Percentiles rank a stretch among this genome's conserved stretches.
Evolutionary conservation across 2,113 vertebrate genomes (phyloP).

Genomic region (Vanacampus margaritifer): DNA sequence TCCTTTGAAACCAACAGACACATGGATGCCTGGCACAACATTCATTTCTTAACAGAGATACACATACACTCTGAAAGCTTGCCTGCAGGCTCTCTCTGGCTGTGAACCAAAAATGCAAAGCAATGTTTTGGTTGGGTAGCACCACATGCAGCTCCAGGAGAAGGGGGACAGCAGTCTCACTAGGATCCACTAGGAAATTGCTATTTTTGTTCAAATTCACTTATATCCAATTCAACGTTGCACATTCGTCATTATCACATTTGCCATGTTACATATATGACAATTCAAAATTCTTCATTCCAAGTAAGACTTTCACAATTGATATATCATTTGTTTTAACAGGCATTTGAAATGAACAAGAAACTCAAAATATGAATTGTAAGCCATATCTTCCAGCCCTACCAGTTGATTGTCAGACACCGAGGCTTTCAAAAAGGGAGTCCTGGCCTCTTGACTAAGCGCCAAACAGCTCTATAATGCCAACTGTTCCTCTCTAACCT

Average conservation of each 20-base stretch:
- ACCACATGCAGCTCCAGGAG: constrained; percentile 41
- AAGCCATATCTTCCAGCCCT: too few relatives aligned
- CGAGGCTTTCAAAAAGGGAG: too few relatives aligned
- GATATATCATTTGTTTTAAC: too few relatives aligned
- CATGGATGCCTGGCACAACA: constrained; percentile 24
- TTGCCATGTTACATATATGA: neutral
- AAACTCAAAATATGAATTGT: too few relatives aligned
- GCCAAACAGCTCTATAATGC: too few relatives aligned
- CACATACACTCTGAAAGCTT: neutral
- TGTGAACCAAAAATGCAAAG: constrained; percentile 55
- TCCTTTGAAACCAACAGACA: constrained; percentile 23
- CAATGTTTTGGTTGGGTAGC: constrained; percentile 57
- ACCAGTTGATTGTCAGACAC: too few relatives aligned
- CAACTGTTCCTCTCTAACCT: too few relatives aligned
- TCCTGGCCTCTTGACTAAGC: too few relatives aligned
- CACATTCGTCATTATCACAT: neutral
- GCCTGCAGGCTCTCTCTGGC: constrained; percentile 41
- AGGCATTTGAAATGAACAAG: too few relatives aligned
- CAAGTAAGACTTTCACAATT: neutral
- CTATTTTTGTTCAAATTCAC: neutral
- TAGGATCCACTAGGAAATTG: neutral
- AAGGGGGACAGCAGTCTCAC: neutral
- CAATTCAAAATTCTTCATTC: neutral
- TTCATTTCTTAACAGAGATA: constrained; percentile 33
- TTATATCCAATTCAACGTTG: neutral